phyloP scores from a whole-genome alignment of 2,797 vertebrate species.

The Moxostoma hubbsi region DNA sequence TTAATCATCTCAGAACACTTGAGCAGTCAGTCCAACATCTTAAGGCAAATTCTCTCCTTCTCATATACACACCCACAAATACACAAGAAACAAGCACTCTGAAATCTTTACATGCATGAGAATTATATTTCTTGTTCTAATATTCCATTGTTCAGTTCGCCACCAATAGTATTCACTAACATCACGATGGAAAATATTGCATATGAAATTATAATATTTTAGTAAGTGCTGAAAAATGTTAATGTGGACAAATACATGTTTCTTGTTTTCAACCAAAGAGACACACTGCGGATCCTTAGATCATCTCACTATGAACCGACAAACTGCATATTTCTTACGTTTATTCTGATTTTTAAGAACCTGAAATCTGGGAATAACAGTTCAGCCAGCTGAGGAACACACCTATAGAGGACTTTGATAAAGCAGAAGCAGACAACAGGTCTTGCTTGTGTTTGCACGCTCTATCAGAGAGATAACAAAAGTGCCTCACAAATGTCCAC shows the following conservation, averaged over 20 bases:
- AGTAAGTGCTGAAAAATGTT: background rate
- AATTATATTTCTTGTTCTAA: background rate
- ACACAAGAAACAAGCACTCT: slow-evolving; percentile 42
- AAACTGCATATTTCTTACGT: background rate
- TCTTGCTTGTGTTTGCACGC: slow-evolving; percentile 58
- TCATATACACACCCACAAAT: background rate
- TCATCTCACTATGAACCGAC: background rate
- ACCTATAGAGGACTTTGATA: slow-evolving; percentile 63
- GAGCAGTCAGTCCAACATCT: slow-evolving; percentile 51
- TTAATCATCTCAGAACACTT: slow-evolving; percentile 66
- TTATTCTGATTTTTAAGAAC: background rate
- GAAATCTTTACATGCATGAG: background rate
- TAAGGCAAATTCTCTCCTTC: slow-evolving; percentile 32
- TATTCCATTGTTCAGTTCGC: background rate
- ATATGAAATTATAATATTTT: background rate
- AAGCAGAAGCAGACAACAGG: slow-evolving; percentile 55
- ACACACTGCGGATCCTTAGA: background rate
- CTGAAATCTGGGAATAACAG: background rate
- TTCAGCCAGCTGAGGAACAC: slow-evolving; percentile 42
- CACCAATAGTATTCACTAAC: background rate
- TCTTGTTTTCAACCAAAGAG: background rate
- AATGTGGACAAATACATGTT: background rate
- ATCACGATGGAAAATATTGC: background rate
- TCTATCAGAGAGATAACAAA: slow-evolving; percentile 62
- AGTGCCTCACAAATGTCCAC: slow-evolving; percentile 58